Conservation (phyloP, 2,888 invertebrate species). For the Iphiclides podalirius region DNA sequence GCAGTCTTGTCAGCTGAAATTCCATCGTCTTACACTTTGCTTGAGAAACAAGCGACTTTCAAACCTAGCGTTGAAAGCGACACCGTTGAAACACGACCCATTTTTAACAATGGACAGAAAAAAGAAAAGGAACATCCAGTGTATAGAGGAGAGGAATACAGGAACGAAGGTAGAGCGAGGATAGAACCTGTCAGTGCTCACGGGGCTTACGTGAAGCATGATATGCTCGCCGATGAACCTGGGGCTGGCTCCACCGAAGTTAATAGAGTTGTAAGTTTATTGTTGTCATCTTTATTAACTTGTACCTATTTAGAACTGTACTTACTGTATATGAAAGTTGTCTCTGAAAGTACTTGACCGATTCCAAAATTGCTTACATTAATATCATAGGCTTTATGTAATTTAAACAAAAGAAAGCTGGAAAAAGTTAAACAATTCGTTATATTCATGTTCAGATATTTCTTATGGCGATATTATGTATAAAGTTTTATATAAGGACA, state of each 20-base stretch:
- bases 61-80: conserved; percentile 47
- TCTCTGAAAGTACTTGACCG: too few species aligned
- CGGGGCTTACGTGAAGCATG: conserved; percentile 55
- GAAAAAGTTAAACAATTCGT: too few species aligned
- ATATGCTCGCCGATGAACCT: conserved; percentile 66
- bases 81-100: conserved; percentile 39
- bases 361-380: too few species aligned
- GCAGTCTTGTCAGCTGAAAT: conserved; percentile 52
- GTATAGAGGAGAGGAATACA: conserved; percentile 49
- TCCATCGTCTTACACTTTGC: conserved; percentile 37
- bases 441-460: too few species aligned
- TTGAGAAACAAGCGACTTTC: conserved; percentile 48
- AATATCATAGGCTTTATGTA: too few species aligned
- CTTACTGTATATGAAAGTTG: too few species aligned
- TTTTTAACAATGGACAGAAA: conserved; percentile 43
- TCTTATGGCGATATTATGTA: too few species aligned
- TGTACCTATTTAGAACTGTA: too few species aligned
- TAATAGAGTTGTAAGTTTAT: conserved; percentile 58
- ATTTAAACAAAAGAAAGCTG: too few species aligned
- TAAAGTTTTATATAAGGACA: too few species aligned
- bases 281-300: not conserved
- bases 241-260: conserved; percentile 41
- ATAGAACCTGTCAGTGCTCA: conserved; percentile 53
- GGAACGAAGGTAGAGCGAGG: conserved; percentile 49
- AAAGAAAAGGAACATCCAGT: conserved; percentile 46